A percentile compares a stretch with the other conserved stretches of the same genome.
Evolutionary conservation across 2,113 vertebrate genomes (phyloP).

Genomic region (Hippolais icterina): DNA sequence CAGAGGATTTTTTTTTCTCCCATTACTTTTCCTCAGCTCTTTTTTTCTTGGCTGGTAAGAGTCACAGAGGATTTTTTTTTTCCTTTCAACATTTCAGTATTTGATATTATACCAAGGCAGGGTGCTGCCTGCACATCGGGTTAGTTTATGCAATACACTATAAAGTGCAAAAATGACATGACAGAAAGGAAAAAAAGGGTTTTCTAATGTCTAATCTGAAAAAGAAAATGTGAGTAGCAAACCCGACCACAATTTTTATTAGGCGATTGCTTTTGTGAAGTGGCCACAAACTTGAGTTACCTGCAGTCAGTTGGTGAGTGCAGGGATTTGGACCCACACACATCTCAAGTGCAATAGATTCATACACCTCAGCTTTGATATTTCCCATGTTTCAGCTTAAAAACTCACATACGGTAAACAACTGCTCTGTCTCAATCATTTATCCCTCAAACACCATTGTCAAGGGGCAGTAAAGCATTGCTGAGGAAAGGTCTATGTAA

Average conservation of each 20-base stretch:
- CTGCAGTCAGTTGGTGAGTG: not conserved
- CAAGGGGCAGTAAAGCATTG: not conserved
- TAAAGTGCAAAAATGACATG: not conserved
- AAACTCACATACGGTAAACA: not conserved
- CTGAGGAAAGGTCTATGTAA: conserved; percentile 11
- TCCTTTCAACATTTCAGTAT: not conserved
- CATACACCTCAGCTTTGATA: not conserved
- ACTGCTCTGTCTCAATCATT: not conserved
- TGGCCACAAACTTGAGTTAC: not conserved
- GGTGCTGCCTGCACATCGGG: not conserved
- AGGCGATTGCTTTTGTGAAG: conserved; percentile 47
- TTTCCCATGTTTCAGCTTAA: conserved; percentile 30
- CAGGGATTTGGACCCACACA: not conserved
- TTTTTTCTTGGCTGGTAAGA: not conserved
- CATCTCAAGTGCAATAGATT: not conserved
- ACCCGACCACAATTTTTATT: not conserved
- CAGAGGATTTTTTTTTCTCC: not conserved
- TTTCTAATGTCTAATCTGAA: conserved; percentile 18
- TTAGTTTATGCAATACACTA: conserved; percentile 32
- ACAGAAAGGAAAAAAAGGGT: not conserved
- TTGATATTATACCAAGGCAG: conserved; percentile 33
- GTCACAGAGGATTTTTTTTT: not conserved
- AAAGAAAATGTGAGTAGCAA: not conserved
- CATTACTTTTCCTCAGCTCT: not conserved
- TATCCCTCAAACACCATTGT: conserved; percentile 11